Percentiles rank a stretch among this genome's conserved stretches.
Conservation (phyloP, 2,888 invertebrate genomes). For the Polydrusus tereticollis region DNA sequence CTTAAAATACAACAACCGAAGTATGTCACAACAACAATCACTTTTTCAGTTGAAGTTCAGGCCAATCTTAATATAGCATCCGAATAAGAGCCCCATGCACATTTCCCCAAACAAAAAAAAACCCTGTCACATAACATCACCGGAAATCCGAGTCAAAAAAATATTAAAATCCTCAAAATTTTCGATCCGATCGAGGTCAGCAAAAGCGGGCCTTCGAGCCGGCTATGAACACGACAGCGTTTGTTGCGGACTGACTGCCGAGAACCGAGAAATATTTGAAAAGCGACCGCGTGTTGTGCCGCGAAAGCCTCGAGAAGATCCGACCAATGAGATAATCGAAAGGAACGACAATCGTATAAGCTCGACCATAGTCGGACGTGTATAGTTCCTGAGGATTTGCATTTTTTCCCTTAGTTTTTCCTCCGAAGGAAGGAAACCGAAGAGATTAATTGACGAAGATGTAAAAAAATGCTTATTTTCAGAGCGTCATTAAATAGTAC, state of each 20-base stretch:
- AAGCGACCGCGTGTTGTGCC: constrained; percentile 34
- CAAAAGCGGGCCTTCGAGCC: neutral
- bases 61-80: neutral
- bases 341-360: constrained; percentile 18
- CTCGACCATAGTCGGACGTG: constrained; percentile 20
- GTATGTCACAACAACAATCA: constrained; percentile 42
- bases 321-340: constrained; percentile 34
- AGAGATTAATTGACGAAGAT: neutral
- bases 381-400: constrained; percentile 33
- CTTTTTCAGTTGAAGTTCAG: constrained; percentile 10
- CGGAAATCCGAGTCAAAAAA: neutral
- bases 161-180: neutral
- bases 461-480: neutral
- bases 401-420: constrained; percentile 14
- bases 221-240: constrained; percentile 7
- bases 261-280: constrained; percentile 41
- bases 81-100: neutral
- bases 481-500: too few relatives aligned
- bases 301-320: constrained; percentile 35
- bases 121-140: neutral
- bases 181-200: constrained; percentile 16
- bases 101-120: neutral
- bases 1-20: constrained; percentile 20
- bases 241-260: constrained; percentile 26
- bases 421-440: constrained; percentile 20